These are phyloP conservation scores for Sesia bembeciformis DNA, from an alignment of 2,888 invertebrate species.

Conservation along the genomic window DNA sequence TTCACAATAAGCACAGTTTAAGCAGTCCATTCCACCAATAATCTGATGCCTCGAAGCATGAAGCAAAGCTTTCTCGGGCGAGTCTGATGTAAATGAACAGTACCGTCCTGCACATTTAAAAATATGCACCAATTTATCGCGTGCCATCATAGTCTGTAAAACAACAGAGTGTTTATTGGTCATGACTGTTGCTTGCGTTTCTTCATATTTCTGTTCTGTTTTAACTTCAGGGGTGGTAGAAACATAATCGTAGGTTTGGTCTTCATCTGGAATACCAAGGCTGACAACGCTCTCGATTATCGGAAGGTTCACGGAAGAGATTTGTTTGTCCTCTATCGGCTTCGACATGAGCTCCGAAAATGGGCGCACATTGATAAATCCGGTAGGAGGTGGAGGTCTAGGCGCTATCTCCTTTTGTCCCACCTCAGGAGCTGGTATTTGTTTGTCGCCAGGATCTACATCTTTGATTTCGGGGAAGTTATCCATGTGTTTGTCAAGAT, in stretches of 20 bases:
- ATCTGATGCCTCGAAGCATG: slow-evolving; percentile 53
- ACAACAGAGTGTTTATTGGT: slow-evolving; percentile 50
- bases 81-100: slow-evolving; percentile 51
- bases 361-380: slow-evolving; percentile 52
- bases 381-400: slow-evolving; percentile 12
- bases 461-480: slow-evolving; percentile 44
- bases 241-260: slow-evolving; percentile 1
- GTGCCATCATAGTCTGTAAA: slow-evolving; percentile 60
- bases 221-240: slow-evolving; percentile 2
- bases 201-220: slow-evolving; percentile 37
- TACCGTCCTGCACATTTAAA: slow-evolving; percentile 62
- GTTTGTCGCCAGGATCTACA: slow-evolving; percentile 7
- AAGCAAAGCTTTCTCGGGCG: slow-evolving; percentile 40
- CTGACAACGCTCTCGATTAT: slow-evolving; percentile 73
- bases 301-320: slow-evolving; percentile 20
- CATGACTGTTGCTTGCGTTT: slow-evolving; percentile 45
- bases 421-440: slow-evolving; percentile 1
- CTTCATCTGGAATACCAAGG: slow-evolving; percentile 33
- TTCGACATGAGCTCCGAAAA: slow-evolving; percentile 46
- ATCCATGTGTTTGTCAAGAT: slow-evolving; percentile 54
- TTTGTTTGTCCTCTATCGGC: slow-evolving; percentile 4
- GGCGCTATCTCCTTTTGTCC: slow-evolving; percentile 1
- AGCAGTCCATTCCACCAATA: slow-evolving; percentile 47
- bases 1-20: slow-evolving; percentile 75
- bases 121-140: slow-evolving; percentile 53